Evolutionary conservation across 2,797 vertebrate genomes (phyloP).

Genomic region (Microctenopoma lineatum): DNA sequence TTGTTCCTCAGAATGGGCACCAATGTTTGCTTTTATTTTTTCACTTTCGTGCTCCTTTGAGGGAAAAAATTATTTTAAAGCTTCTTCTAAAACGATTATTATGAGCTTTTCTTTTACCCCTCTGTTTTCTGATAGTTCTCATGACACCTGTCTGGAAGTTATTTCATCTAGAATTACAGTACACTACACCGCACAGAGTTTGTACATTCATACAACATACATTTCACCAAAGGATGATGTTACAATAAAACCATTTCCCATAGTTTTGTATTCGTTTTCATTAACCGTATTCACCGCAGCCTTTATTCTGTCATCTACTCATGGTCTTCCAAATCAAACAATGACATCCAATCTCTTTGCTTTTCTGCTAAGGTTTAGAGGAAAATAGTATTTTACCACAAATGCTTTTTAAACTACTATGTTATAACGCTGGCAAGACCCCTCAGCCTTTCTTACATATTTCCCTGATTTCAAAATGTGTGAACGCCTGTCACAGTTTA

Average conservation of each 20-base stretch:
- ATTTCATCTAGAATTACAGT: constrained; percentile 7
- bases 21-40: constrained; percentile 48
- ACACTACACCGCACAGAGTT: constrained; percentile 2
- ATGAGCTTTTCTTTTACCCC: constrained; percentile 13
- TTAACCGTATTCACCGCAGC: neutral
- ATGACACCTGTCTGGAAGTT: constrained; percentile 4
- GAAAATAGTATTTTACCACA: neutral
- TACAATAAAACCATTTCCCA: neutral
- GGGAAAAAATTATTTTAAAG: constrained; percentile 54
- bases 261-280: neutral
- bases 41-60: constrained; percentile 36
- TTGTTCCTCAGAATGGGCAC: constrained; percentile 53
- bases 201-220: neutral
- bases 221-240: neutral
- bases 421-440: neutral
- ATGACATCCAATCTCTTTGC: constrained; percentile 33
- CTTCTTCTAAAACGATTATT: constrained; percentile 60
- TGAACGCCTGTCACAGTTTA: constrained; percentile 7
- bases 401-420: constrained; percentile 12
- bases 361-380: constrained; percentile 27
- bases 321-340: constrained; percentile 35
- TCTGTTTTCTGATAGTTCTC: constrained; percentile 6
- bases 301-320: constrained; percentile 39
- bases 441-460: neutral
- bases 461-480: constrained; percentile 8